These are phyloP conservation scores for Oreochromis spilurus DNA, from an alignment of 2,113 vertebrate species.

Conservation along the genomic window DNA sequence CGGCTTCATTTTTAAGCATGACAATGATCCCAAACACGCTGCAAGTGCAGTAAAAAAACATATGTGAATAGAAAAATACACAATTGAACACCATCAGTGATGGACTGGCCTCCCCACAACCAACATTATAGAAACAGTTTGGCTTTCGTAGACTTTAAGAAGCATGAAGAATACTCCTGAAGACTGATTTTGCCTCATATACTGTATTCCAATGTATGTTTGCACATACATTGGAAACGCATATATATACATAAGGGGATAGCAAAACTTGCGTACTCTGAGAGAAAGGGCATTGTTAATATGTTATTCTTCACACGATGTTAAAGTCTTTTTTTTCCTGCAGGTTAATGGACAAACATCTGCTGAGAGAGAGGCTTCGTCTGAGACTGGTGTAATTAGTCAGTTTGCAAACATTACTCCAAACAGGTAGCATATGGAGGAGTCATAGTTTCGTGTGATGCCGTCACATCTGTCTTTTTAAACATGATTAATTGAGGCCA, in stretches of 20 bases:
- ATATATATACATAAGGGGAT: not conserved
- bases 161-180: not conserved
- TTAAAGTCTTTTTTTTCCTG: constrained; percentile 27
- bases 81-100: not conserved
- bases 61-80: not conserved
- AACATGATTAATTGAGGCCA: constrained; percentile 63
- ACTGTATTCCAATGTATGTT: not conserved
- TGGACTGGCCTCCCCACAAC: not conserved
- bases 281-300: not conserved
- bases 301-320: constrained; percentile 13
- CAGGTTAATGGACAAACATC: constrained; percentile 65
- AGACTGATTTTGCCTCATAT: not conserved
- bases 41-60: not conserved
- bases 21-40: not conserved
- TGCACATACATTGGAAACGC: not conserved
- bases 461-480: constrained; percentile 60
- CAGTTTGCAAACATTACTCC: constrained; percentile 44
- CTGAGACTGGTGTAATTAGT: constrained; percentile 59
- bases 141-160: not conserved
- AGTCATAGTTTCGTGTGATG: constrained; percentile 54
- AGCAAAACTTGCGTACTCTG: not conserved
- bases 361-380: constrained; percentile 42
- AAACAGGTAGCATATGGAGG: constrained; percentile 71
- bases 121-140: not conserved
- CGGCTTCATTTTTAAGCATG: not conserved